phyloP scores from a whole-genome alignment of 2,797 vertebrate species.

The Monodelphis domestica region DNA sequence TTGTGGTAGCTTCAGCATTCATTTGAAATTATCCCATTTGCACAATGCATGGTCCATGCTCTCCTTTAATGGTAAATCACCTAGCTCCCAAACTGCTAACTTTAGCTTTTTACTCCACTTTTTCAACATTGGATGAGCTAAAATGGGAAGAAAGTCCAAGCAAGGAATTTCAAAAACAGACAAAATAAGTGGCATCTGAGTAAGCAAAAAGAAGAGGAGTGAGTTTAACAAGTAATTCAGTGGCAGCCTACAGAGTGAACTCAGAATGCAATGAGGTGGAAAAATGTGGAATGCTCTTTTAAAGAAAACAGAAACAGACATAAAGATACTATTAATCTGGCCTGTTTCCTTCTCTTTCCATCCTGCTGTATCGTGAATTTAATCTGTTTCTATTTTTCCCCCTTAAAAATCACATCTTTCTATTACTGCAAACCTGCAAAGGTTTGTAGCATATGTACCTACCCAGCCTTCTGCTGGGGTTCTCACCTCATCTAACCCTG shows the following conservation, averaged over 20 bases:
- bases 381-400: background rate
- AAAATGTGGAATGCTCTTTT: slow-evolving; percentile 36
- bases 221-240: background rate
- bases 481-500: background rate
- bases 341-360: background rate
- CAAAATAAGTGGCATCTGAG: background rate
- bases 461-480: background rate
- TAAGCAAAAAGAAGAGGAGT: background rate
- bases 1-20: background rate
- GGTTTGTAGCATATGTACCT: background rate
- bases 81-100: background rate
- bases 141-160: background rate
- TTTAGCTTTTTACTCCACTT: background rate
- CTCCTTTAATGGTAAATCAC: background rate
- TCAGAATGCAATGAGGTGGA: background rate
- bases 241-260: background rate
- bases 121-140: background rate
- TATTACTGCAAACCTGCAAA: background rate
- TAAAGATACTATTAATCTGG: background rate
- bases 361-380: background rate
- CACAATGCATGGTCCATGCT: background rate
- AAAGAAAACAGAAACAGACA: background rate
- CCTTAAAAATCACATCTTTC: background rate
- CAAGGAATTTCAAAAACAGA: background rate
- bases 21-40: background rate